These are phyloP conservation scores for Andrena praecox DNA, from an alignment of 2,888 invertebrate species.

Conservation along the genomic window DNA sequence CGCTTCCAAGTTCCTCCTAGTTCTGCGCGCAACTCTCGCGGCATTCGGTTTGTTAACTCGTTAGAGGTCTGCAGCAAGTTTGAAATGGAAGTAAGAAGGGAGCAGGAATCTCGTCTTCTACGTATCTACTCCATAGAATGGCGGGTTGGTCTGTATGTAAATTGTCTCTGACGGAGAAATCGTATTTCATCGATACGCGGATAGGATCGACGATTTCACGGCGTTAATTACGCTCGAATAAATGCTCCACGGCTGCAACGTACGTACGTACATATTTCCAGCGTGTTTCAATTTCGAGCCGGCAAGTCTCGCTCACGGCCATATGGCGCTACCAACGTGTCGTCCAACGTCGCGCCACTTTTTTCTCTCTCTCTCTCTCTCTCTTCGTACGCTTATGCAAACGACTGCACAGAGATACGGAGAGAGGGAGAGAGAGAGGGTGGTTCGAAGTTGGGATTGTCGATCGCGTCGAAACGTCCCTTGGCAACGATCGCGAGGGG, in stretches of 20 bases:
- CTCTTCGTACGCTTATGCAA: conserved; percentile 62
- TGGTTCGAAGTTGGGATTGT: conserved; percentile 60
- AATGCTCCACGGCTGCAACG: conserved; percentile 2
- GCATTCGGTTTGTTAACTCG: neutral
- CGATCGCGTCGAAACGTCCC: conserved; percentile 70
- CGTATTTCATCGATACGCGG: neutral
- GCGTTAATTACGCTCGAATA: conserved; percentile 28
- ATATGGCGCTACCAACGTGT: conserved; percentile 60
- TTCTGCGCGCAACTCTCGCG: neutral
- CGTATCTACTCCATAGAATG: no score
- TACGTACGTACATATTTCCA: neutral
- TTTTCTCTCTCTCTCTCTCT: conserved; percentile 33
- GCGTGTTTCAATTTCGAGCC: conserved; percentile 39
- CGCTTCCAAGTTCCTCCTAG: neutral
- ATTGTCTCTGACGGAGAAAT: neutral
- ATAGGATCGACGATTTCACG: neutral
- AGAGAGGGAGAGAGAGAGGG: conserved; percentile 24
- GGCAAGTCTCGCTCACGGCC: conserved; percentile 46
- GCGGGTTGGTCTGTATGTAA: neutral
- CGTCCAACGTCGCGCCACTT: conserved; percentile 44
- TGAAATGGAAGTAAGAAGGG: no score
- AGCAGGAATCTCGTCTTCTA: no score
- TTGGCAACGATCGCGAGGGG: conserved; percentile 67
- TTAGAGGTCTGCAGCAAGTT: neutral
- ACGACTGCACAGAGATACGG: conserved; percentile 53